Evolutionary conservation across 2,888 invertebrate genomes (phyloP).

Genomic region (Erpobdella octoculata): DNA sequence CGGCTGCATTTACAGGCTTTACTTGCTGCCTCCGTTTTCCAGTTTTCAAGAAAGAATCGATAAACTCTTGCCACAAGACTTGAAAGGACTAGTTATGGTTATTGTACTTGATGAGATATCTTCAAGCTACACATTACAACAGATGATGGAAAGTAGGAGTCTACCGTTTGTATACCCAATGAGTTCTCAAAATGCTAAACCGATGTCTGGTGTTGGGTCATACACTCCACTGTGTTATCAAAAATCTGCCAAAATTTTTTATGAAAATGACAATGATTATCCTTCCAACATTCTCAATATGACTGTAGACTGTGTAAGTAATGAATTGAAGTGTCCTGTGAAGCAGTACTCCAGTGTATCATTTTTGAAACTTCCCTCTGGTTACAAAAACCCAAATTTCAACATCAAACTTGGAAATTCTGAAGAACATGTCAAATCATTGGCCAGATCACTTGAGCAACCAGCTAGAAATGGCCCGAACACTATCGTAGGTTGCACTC

Average conservation of each 20-base stretch:
- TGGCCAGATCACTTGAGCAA: constrained; percentile 20
- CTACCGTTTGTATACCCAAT: constrained; percentile 37
- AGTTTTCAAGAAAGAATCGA: constrained; percentile 18
- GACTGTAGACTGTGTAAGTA: constrained; percentile 35
- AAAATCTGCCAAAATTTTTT: constrained; percentile 28
- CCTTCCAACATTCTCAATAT: constrained; percentile 33
- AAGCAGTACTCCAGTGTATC: constrained; percentile 38
- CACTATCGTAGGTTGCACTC: constrained; percentile 8
- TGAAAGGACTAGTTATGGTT: constrained; percentile 27
- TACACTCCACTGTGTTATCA: constrained; percentile 38
- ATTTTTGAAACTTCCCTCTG: constrained; percentile 33
- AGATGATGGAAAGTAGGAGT: constrained; percentile 33
- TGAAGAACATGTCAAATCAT: background rate
- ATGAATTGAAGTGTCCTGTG: constrained; percentile 35
- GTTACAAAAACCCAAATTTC: background rate
- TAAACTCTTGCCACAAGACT: constrained; percentile 30
- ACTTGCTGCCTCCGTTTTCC: constrained; percentile 34
- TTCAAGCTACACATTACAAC: constrained; percentile 32
- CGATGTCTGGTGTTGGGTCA: constrained; percentile 36
- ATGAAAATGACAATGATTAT: constrained; percentile 29
- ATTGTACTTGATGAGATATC: constrained; percentile 31
- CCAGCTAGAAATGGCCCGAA: constrained; percentile 32
- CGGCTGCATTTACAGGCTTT: constrained; percentile 37
- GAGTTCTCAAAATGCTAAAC: constrained; percentile 32
- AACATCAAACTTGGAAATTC: constrained; percentile 3